Conservation (phyloP, 2,113 vertebrate species). For the Tetrao urogallus region DNA sequence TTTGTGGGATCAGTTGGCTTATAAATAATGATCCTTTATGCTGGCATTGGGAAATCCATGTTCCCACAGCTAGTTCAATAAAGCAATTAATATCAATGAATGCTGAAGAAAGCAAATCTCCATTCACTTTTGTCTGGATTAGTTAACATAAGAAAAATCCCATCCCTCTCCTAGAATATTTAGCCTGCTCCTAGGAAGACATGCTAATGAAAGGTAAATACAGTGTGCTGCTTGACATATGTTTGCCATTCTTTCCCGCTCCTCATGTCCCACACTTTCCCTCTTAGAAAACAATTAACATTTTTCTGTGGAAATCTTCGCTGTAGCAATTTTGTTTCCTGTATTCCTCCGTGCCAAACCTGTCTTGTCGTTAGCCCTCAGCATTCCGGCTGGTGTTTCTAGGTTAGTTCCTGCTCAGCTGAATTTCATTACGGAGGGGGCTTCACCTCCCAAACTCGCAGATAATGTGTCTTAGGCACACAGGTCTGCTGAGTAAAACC, state of each 20-base stretch:
- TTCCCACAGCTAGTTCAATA: slow-evolving; percentile 82
- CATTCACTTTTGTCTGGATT: slow-evolving; percentile 73
- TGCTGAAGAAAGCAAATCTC: slow-evolving; percentile 82
- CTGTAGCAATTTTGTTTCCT: slow-evolving; percentile 61
- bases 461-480: slow-evolving; percentile 49
- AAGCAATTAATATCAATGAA: slow-evolving; percentile 84
- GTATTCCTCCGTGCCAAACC: slow-evolving; percentile 73
- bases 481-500: not conserved
- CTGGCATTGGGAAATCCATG: slow-evolving; percentile 77
- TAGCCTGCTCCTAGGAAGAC: slow-evolving; percentile 76
- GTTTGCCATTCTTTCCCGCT: slow-evolving; percentile 80
- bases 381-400: slow-evolving; percentile 57
- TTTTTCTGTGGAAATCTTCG: slow-evolving; percentile 66
- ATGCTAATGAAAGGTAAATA: slow-evolving; percentile 82
- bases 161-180: slow-evolving; percentile 62
- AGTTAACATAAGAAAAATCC: slow-evolving; percentile 77
- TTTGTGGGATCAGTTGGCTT: slow-evolving; percentile 82
- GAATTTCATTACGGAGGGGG: slow-evolving; percentile 78
- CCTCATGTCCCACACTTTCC: slow-evolving; percentile 76
- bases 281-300: slow-evolving; percentile 70
- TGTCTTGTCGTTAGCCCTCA: slow-evolving; percentile 74
- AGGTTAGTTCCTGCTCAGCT: slow-evolving; percentile 79
- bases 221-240: slow-evolving; percentile 79
- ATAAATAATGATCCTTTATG: slow-evolving; percentile 83
- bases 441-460: slow-evolving; percentile 65